Base-by-base conservation (phyloP, 37 sponge, comb jelly and placozoan genomes). In the Aphrocallistes beatrix region DNA sequence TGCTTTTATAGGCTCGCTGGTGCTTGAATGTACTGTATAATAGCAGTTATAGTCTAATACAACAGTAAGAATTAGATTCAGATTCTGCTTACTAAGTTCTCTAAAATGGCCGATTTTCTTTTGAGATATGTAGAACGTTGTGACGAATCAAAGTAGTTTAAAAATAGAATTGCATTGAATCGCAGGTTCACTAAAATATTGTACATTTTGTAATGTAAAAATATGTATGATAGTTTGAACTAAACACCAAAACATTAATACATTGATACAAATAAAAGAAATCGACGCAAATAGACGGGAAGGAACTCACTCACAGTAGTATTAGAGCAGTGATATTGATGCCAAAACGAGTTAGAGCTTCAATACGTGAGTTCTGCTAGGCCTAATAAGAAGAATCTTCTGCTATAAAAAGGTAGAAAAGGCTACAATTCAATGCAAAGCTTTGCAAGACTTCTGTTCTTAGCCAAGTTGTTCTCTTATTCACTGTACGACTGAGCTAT, bases 81-180 rank as follows among this genome's bases (percentile, higher is more conserved):
- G 75, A 60, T 3, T 3, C 75, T 60, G 75, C 75, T 60, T 32
- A 60, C 75, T 60, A 60, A 60, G n/a, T n/a, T n/a, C n/a, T n/a
- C n/a, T n/a, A n/a, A n/a, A n/a, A n/a, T n/a, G n/a, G n/a, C n/a
- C n/a, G n/a, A n/a, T n/a, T n/a, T n/a, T n/a, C n/a, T n/a, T n/a
- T n/a, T n/a, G n/a, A n/a, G n/a, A n/a, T n/a, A n/a, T n/a, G n/a
- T n/a, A n/a, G 1, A 60, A 30, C 32, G 34, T 6, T 60, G 32
- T 60, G 75, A 60, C 6, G 13, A 3, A 60, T 25, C 10, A 3
- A 32, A 60, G n/a, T 60, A 6, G 28, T 60, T 25, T 13, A 60
- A 60, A 60, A 19, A 25, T 60, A 25, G 28, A 60, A 25, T 21
- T 32, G 21, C 34, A 60, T 19, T 32, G 3, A 60, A 30, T 3